Base-by-base conservation (phyloP, 2,113 vertebrate species). In the Hippoglossus stenolepis region DNA sequence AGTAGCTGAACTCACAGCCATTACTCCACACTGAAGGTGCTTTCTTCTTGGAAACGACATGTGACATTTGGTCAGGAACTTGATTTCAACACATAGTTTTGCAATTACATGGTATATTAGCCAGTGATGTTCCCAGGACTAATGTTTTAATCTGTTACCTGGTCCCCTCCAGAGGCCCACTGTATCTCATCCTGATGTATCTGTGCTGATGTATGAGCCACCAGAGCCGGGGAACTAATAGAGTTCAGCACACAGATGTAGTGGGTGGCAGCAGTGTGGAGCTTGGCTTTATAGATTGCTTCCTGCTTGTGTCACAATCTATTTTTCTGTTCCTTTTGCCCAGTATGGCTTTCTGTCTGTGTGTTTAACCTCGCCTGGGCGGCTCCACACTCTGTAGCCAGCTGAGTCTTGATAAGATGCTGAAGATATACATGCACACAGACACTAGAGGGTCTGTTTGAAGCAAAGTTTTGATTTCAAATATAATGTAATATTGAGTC, bases 301-400 rank as follows among this genome's bases (percentile, higher is more conserved):
- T 90, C 77, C 73, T 87, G 85, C 73, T 87, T 54, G 80, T 88
- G 90, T 90, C 85, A 87, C 71, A 60, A 70, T 83, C 73, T 56
- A 62, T 89, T 86, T 87, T 85, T 69, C 71, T 63, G 53, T 54
- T 56, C 5, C 20, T 59, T 40, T 56, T 75, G 60, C 73, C n/a
- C 17, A 0, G 21, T 67, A 5, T 64, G 61, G 2, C 15, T 67
- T 15, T 66, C 1, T 47, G 5, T 53, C 67, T 57, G 61, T 77
- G 59, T 47, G 53, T 61, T 35, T 72, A 73, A 63, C 21, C 31
- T 67, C 14, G 21, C 49, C 70, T 76, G 23, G 61, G 24, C 2
- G 40, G 67, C 47, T 87, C n/a, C 77, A 64, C 77, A 64, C 18
- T 64, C 15, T 56, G 40, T 51, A 26, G 61, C 53, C 45, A 72